Evolutionary conservation across 2,888 invertebrate genomes (phyloP).

Genomic region (Cantharis flavilabris): DNA sequence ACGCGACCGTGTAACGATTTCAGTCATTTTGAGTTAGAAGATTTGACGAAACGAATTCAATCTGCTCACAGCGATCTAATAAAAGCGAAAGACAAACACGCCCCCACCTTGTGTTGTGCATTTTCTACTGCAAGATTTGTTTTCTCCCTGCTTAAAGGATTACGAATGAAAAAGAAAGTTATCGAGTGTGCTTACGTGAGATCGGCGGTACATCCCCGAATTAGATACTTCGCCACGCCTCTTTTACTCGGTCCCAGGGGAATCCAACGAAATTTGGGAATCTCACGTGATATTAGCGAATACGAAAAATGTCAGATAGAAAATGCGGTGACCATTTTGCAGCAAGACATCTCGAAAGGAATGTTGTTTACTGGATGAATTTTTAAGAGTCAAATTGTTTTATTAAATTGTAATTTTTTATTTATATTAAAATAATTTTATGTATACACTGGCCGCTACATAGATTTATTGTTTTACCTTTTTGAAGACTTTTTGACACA

Average conservation of each 20-base stretch:
- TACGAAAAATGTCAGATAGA: constrained; percentile 51
- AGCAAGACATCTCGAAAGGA: constrained; percentile 46
- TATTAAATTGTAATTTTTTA: background rate
- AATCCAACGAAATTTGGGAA: constrained; percentile 47
- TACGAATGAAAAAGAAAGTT: constrained; percentile 47
- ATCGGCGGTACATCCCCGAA: constrained; percentile 44
- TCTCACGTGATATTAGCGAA: constrained; percentile 48
- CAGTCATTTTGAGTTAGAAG: constrained; percentile 33
- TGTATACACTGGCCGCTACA: too few relatives aligned
- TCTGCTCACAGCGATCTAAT: constrained; percentile 68
- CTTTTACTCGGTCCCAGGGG: constrained; percentile 49
- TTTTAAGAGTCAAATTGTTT: background rate
- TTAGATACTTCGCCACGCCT: constrained; percentile 50
- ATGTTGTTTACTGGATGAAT: constrained; percentile 29
- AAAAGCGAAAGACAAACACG: constrained; percentile 65
- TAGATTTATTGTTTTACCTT: too few relatives aligned
- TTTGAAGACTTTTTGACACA: too few relatives aligned
- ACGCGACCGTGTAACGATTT: constrained; percentile 58
- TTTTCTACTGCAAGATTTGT: constrained; percentile 67
- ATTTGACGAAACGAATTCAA: constrained; percentile 46
- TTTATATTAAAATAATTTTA: background rate
- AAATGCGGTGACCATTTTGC: constrained; percentile 44
- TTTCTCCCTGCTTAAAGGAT: constrained; percentile 61
- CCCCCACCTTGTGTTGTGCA: constrained; percentile 65
- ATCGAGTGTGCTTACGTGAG: constrained; percentile 51